These are phyloP conservation scores for Ptychadena robeensis DNA, from an alignment of 2,797 vertebrate species.

Conservation along the genomic window DNA sequence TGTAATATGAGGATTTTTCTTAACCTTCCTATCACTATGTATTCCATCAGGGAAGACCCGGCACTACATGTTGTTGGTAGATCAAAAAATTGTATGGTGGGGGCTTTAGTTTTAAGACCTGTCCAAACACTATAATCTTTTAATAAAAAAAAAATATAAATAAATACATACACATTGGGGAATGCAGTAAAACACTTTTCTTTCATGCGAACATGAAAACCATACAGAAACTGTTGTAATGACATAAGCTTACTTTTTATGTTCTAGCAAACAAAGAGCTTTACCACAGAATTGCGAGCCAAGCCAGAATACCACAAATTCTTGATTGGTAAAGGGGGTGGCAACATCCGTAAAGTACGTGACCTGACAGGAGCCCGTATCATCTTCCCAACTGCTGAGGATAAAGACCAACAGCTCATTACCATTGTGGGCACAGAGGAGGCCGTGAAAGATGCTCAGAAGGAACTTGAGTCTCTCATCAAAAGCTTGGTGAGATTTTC, in stretches of 20 bases:
- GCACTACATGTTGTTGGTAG: too few species aligned
- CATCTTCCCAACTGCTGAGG: conserved; percentile 91
- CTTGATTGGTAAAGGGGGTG: conserved; percentile 95
- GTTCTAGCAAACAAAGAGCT: conserved; percentile 94
- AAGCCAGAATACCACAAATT: conserved; percentile 99
- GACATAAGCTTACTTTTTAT: neutral
- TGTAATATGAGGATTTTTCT: too few species aligned
- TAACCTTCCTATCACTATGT: too few species aligned
- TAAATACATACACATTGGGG: too few species aligned
- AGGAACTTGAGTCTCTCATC: conserved; percentile 91
- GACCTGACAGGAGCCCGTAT: conserved; percentile 95
- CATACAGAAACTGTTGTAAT: too few species aligned
- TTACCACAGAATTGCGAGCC: conserved; percentile 91
- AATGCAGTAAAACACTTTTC: too few species aligned
- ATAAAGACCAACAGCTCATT: conserved; percentile 97
- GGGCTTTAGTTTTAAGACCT: too few species aligned
- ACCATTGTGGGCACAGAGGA: conserved; percentile 96
- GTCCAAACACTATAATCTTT: too few species aligned
- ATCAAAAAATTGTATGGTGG: too few species aligned
- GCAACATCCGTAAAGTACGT: conserved; percentile 95
- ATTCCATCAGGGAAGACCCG: too few species aligned
- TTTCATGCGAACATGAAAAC: too few species aligned
- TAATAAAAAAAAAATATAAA: too few species aligned
- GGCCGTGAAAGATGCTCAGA: conserved; percentile 91
- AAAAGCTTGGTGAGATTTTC: conserved; percentile 84